Conservation (phyloP, 2,113 vertebrate species). For the Orthochromis indermauri region DNA sequence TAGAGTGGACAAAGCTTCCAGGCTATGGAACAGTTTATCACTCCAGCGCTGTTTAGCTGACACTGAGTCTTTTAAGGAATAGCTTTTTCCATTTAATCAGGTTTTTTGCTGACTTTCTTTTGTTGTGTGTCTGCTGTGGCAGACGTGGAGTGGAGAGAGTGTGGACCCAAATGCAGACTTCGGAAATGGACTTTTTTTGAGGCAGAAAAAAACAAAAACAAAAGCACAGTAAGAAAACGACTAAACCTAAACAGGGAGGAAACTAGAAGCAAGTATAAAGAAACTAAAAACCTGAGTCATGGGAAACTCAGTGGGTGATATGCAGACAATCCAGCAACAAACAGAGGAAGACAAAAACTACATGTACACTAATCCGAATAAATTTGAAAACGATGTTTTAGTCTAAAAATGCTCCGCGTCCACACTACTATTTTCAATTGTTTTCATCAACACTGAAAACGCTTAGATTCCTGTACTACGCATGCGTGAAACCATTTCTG, state of each 20-base stretch:
- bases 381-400: not conserved
- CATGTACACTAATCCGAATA: accelerated
- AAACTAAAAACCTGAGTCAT: not conserved
- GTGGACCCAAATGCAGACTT: not conserved
- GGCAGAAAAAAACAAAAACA: not conserved
- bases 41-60: not conserved
- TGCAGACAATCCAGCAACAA: not conserved
- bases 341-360: not conserved
- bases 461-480: accelerated
- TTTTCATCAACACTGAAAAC: accelerated
- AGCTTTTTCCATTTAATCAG: not conserved
- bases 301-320: not conserved
- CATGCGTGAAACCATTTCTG: not conserved
- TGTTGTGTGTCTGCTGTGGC: not conserved
- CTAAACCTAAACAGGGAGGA: not conserved
- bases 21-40: not conserved
- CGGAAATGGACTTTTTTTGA: accelerated
- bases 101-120: not conserved
- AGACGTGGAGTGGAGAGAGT: not conserved
- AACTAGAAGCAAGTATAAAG: not conserved
- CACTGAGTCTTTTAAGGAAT: not conserved
- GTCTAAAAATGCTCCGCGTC: not conserved
- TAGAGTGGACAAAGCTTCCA: not conserved
- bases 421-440: not conserved
- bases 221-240: not conserved